phyloP scores from a whole-genome alignment of 2,113 vertebrate genomes.

The Grammomys surdaster region DNA sequence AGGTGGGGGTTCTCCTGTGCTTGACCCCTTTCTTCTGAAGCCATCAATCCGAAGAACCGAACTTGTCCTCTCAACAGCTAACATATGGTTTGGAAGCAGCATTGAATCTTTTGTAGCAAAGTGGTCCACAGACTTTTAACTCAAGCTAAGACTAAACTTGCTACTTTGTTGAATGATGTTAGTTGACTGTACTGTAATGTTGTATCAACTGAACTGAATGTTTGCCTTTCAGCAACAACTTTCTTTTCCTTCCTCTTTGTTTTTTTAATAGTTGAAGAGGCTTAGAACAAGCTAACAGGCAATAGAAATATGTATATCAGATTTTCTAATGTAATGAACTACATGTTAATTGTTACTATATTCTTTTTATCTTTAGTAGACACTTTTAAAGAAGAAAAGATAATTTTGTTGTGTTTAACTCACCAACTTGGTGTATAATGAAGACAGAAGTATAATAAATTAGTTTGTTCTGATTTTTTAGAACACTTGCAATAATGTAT shows the following conservation, averaged over 20 bases:
- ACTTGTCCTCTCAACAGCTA: constrained; percentile 69
- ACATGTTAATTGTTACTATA: constrained; percentile 89
- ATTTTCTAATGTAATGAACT: constrained; percentile 93
- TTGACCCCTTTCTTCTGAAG: constrained; percentile 74
- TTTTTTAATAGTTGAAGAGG: constrained; percentile 90
- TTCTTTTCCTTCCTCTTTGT: constrained; percentile 75
- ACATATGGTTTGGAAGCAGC: constrained; percentile 86
- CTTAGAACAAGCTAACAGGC: constrained; percentile 94
- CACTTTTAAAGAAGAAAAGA: constrained; percentile 90
- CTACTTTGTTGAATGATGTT: constrained; percentile 91
- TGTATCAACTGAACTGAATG: constrained; percentile 95
- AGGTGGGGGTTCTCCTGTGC: constrained; percentile 81
- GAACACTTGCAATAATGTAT: constrained; percentile 85
- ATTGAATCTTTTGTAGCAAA: constrained; percentile 87
- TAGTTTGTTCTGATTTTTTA: constrained; percentile 94
- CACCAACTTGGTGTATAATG: constrained; percentile 90
- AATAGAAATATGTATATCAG: constrained; percentile 91
- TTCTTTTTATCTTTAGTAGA: constrained; percentile 94
- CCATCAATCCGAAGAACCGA: constrained; percentile 84
- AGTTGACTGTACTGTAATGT: constrained; percentile 95
- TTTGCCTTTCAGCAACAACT: constrained; percentile 89
- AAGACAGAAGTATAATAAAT: constrained; percentile 93
- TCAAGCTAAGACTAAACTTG: constrained; percentile 89
- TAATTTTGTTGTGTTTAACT: constrained; percentile 93
- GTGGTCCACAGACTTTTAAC: constrained; percentile 88